Evolutionary conservation across 2,797 vertebrate species (phyloP).

Genomic region (Crenichthys baileyi): DNA sequence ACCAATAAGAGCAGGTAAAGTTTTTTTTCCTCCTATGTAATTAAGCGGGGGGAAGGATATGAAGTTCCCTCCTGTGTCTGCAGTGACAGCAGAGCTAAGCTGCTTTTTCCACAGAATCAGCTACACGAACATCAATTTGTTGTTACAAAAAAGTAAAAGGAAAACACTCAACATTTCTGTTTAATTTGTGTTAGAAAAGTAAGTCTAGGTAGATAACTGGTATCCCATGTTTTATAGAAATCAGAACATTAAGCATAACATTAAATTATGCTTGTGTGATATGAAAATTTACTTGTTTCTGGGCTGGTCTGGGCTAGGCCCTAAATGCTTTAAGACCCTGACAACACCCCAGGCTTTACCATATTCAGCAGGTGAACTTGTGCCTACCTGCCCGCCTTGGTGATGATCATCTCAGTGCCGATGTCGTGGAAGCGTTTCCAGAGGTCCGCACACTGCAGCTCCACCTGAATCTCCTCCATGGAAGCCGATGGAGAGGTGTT

Average conservation of each 20-base stretch:
- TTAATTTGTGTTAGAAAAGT: not conserved
- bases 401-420: constrained; percentile 99
- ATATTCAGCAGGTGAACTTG: not conserved
- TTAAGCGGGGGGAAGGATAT: too few relatives aligned
- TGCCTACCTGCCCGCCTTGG: constrained; percentile 95
- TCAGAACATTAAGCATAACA: too few relatives aligned
- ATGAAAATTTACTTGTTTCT: not conserved
- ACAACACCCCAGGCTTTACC: not conserved
- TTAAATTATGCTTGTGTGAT: too few relatives aligned
- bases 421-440: constrained; percentile 99
- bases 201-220: not conserved
- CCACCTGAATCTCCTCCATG: constrained; percentile 99
- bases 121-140: too few relatives aligned
- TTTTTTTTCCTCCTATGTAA: not conserved
- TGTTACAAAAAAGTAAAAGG: not conserved
- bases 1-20: not conserved
- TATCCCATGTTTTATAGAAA: too few relatives aligned
- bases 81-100: too few relatives aligned
- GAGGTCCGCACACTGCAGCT: constrained; percentile 96
- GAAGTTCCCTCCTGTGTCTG: too few relatives aligned
- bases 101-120: not conserved
- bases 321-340: not conserved
- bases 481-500: constrained; percentile 87
- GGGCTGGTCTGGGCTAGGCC: not conserved
- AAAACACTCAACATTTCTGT: not conserved